Base-by-base conservation (phyloP, 2,888 invertebrate genomes). In the Melanchra persicariae region DNA sequence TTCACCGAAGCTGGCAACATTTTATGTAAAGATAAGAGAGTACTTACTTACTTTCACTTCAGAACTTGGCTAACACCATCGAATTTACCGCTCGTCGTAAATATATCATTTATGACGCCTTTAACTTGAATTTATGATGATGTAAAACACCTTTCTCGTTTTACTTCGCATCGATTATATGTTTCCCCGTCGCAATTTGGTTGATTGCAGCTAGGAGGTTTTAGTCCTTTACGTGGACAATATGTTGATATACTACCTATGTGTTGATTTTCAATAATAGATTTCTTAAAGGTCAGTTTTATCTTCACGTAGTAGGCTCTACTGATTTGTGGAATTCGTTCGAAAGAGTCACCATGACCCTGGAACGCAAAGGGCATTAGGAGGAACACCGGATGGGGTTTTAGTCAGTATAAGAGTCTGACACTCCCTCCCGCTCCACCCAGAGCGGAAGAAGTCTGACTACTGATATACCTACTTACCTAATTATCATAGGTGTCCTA, bases 1-100 rank as follows among this genome's bases (percentile, higher is more conserved):
- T 70, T 79, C 76, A 77, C 72, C 63, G 70, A 62, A 64, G 68
- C 82, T 78, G 73, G 85, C 81, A 85, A 82, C 82, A 86, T 88
- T n/a, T n/a, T 81, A 81, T 82, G 77, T 66, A 66, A 83, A 80
- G 86, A 87, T 86, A 86, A 86, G 81, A 85, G 71, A 37, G 22
- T 57, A 37, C 24, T 24, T 57, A 34, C n/a, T 55, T 66, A 81
- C 82, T 77, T 83, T 84, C 78, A 78, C 70, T 62, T 62, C 52
- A 40, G 74, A 77, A 69, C 75, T 77, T 74, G 63, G 74, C 55
- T 54, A 70, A 73, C 67, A 58, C 69, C 63, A 65, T 47, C 54
- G 67, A 77, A 81, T 79, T 79, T 81, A 77, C 55, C 24, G 68
- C 66, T 58, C 63, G 43, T 83, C 83, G 69, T 79, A 84, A 83